phyloP scores from a whole-genome alignment of 2,797 vertebrate species.

The Hypotaenidia philippensis region DNA sequence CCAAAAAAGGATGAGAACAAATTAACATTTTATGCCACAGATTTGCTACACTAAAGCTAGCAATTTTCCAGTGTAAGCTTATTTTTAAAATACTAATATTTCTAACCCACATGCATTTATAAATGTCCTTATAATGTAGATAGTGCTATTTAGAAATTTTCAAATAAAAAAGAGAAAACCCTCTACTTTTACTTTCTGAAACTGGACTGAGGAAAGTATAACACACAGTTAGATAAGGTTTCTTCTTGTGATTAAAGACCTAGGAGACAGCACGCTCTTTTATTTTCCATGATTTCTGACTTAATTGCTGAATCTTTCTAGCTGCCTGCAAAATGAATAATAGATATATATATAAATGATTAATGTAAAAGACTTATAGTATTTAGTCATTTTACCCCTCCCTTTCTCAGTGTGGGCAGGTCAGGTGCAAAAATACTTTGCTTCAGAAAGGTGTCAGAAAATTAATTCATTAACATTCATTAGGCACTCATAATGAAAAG shows the following conservation, averaged over 20 bases:
- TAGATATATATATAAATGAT: neutral
- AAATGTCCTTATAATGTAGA: neutral
- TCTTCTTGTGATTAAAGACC: neutral
- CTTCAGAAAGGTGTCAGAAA: slow-evolving; percentile 8
- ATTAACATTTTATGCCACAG: neutral
- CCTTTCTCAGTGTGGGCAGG: neutral
- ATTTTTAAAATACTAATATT: slow-evolving; percentile 23
- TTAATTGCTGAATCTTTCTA: slow-evolving; percentile 3
- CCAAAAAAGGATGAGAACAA: neutral
- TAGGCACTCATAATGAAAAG: neutral
- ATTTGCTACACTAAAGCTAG: slow-evolving; percentile 13
- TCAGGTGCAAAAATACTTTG: slow-evolving; percentile 13
- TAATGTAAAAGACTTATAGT: neutral
- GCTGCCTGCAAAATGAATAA: neutral
- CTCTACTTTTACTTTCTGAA: neutral
- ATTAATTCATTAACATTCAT: slow-evolving; percentile 41
- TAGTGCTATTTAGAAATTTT: neutral
- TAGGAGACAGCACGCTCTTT: neutral
- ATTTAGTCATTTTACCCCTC: neutral
- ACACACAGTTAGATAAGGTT: neutral
- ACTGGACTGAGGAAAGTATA: neutral
- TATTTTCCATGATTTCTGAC: neutral
- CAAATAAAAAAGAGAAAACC: neutral
- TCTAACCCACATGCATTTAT: neutral
- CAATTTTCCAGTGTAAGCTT: slow-evolving; percentile 7